phyloP scores from a whole-genome alignment of 2,888 invertebrate genomes.

The Rhingia rostrata region DNA sequence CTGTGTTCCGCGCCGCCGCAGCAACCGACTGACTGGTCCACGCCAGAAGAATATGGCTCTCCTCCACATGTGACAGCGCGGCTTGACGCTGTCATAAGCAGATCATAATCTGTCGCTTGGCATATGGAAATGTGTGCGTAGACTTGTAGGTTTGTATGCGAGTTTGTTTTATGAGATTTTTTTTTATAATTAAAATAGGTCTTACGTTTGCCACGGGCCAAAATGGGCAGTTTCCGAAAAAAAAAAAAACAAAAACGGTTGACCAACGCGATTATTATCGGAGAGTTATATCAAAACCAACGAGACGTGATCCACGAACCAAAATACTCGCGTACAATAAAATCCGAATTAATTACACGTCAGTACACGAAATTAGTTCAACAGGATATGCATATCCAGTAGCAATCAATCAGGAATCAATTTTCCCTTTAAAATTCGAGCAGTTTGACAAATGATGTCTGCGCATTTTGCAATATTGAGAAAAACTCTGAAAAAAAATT shows the following conservation, averaged over 20 bases:
- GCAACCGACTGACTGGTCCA: slow-evolving; percentile 51
- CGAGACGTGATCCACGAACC: slow-evolving; percentile 61
- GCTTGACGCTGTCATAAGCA: slow-evolving; percentile 66
- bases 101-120: slow-evolving; percentile 62
- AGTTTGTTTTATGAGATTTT: slow-evolving; percentile 39
- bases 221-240: slow-evolving; percentile 71
- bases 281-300: slow-evolving; percentile 24
- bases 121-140: slow-evolving; percentile 66
- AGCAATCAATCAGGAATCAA: slow-evolving; percentile 60
- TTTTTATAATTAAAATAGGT: slow-evolving; percentile 75
- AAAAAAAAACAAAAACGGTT: slow-evolving; percentile 32
- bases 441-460: slow-evolving; percentile 70
- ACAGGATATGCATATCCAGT: slow-evolving; percentile 54
- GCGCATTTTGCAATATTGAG: slow-evolving; percentile 51
- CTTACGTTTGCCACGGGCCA: slow-evolving; percentile 81
- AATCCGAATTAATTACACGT: slow-evolving; percentile 55
- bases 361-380: slow-evolving; percentile 56
- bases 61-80: slow-evolving; percentile 64
- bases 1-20: slow-evolving; percentile 68
- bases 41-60: slow-evolving; percentile 17
- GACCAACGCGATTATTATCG: slow-evolving; percentile 50
- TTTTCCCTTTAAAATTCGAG: slow-evolving; percentile 47
- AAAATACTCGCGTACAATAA: slow-evolving; percentile 32
- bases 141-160: slow-evolving; percentile 48
- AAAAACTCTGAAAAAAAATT: slow-evolving; percentile 33